These are phyloP conservation scores for Melinaea marsaeus DNA, from an alignment of 2,888 invertebrate species.

Conservation along the genomic window DNA sequence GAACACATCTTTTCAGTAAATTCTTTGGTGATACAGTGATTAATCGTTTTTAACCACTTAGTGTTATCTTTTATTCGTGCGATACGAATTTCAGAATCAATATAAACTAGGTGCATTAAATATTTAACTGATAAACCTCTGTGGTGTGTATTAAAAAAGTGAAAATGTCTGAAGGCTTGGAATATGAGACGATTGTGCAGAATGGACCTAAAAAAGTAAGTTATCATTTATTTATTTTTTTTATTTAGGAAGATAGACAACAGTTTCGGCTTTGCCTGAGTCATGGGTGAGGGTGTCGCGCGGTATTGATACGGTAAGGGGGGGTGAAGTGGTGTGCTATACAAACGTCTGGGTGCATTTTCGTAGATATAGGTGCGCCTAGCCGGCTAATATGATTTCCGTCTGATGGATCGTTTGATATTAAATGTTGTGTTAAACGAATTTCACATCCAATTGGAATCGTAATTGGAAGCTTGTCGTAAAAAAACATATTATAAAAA, in stretches of 20 bases:
- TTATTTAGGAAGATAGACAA: conserved; percentile 1
- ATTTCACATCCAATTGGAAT: not conserved
- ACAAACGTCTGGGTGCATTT: conserved; percentile 68
- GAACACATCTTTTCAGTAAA: conserved; percentile 54
- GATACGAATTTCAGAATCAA: conserved; percentile 26
- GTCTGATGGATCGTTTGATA: conserved; percentile 36
- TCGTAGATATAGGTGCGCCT: conserved; percentile 51
- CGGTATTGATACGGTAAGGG: conserved; percentile 38
- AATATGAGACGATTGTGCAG: conserved; percentile 81
- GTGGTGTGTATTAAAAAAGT: conserved; percentile 49
- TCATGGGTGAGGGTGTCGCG: conserved; percentile 25
- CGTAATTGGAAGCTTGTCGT: not conserved
- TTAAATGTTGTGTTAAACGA: not conserved
- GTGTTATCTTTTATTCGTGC: conserved; percentile 41
- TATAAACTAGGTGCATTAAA: conserved; percentile 15
- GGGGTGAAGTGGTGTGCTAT: conserved; percentile 57
- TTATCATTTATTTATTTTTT: conserved; percentile 36
- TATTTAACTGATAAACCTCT: conserved; percentile 30
- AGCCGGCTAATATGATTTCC: conserved; percentile 56
- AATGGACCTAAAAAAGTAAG: conserved; percentile 82
- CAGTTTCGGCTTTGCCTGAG: conserved; percentile 8
- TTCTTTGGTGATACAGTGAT: conserved; percentile 61
- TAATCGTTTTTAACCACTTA: conserved; percentile 47
- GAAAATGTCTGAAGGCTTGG: conserved; percentile 79
- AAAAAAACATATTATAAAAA: not conserved